Evolutionary conservation across 2,797 vertebrate genomes (phyloP).

Genomic region (Merluccius polli): DNA sequence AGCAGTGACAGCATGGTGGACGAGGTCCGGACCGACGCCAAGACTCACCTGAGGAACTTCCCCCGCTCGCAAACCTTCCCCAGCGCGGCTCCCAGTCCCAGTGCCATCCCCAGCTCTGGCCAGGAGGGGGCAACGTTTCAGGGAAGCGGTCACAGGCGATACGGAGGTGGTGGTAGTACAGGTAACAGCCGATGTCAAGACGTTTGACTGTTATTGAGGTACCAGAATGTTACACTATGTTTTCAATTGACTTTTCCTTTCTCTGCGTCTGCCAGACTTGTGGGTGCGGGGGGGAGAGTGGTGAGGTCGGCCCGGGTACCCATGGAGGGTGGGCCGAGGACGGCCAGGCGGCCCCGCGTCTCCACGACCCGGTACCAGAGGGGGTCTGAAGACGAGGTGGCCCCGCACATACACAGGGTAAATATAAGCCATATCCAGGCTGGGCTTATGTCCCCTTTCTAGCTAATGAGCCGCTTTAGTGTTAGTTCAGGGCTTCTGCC

Average conservation of each 20-base stretch:
- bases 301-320: conserved; percentile 84
- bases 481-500: too few relatives aligned
- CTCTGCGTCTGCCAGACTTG: conserved; percentile 44
- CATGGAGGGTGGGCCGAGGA: conserved; percentile 96
- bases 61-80: conserved; percentile 86
- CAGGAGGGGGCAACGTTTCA: conserved; percentile 77
- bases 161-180: conserved; percentile 81
- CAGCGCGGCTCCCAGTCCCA: conserved; percentile 63
- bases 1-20: conserved; percentile 89
- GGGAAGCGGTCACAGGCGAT: conserved; percentile 72
- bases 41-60: conserved; percentile 56
- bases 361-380: conserved; percentile 87
- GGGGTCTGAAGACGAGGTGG: conserved; percentile 91
- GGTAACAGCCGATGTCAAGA: neutral
- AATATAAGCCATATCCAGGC: neutral
- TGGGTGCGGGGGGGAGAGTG: conserved; percentile 61
- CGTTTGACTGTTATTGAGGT: neutral
- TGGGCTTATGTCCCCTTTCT: neutral
- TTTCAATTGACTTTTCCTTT: neutral
- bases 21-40: conserved; percentile 69
- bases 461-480: neutral
- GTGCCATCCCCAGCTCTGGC: conserved; percentile 50
- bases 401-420: conserved; percentile 92
- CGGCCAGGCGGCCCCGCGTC: conserved; percentile 68
- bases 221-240: neutral